Base-by-base conservation (phyloP, 1,140 invertebrate genomes). In the Hyphantria cunea region DNA sequence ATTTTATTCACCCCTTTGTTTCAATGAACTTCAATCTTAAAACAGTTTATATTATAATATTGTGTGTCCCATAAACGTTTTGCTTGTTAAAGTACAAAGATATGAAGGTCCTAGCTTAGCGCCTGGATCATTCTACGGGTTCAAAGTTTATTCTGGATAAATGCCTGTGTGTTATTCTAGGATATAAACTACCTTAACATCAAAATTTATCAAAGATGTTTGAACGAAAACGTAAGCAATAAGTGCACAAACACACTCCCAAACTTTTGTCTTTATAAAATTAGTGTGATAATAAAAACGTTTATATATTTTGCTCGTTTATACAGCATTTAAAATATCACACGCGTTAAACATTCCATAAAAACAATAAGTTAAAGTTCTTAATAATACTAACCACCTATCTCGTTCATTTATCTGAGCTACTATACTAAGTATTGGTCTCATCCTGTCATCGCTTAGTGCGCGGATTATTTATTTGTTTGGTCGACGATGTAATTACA, bases 401-500 rank as follows among this genome's bases (percentile, higher is more conserved):
- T 69, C 66, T 66, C 58, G 55, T 68, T 55, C 56, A 68, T 70
- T 55, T 72, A 60, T 48, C 45, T 50, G 52, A 60, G 67, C 48
- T 41, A 62, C 54, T 60, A 64, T 74, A 66, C 62, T 72, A 66
- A 61, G 60, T 62, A 63, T 73, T 68, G 67, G 62, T 66, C 63
- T 65, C 65, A 73, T 74, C 70, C 77, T 80, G 81, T 84, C 81
- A 78, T 80, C 79, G 72, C 75, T 74, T 74, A 66, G 72, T 58
- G 33, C 60, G 61, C 31, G 67, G 78, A 78, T 83, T 82, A 79
- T 86, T 86, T 86, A 84, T 86, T 84, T 84, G 76, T 82, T 80
- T 82, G 70, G 63, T 63, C 62, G 70, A 65, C 64, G 68, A 74
- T 82, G 72, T 86, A 84, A 86, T 86, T 84, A 82, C 81, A 81